phyloP scores from a whole-genome alignment of 2,888 invertebrate genomes.

The Hirtodrosophila confusa region DNA sequence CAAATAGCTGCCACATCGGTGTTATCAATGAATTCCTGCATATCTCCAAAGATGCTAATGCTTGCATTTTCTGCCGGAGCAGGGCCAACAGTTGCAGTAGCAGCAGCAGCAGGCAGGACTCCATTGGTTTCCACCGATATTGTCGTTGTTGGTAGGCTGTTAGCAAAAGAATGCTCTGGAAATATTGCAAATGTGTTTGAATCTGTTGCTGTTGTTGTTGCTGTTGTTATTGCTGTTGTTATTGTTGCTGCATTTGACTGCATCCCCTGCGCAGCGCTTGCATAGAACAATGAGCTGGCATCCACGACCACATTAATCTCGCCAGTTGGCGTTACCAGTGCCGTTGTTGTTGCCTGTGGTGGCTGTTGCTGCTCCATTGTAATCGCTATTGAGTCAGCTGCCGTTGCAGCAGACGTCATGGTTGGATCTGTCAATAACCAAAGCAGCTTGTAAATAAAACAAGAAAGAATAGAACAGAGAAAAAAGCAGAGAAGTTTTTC shows the following conservation, averaged over 20 bases:
- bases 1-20: conserved; percentile 67
- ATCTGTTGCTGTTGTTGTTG: conserved; percentile 2
- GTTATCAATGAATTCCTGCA: conserved; percentile 69
- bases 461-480: background rate
- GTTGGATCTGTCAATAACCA: conserved; percentile 47
- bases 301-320: conserved; percentile 63
- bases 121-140: conserved; percentile 5
- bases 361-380: conserved; percentile 2
- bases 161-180: conserved; percentile 35
- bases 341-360: conserved; percentile 33
- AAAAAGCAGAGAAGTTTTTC: too few relatives aligned
- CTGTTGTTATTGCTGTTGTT: conserved; percentile 8
- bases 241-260: background rate
- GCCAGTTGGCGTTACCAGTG: conserved; percentile 36
- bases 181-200: conserved; percentile 41
- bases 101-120: background rate
- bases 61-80: conserved; percentile 20
- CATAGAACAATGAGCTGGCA: conserved; percentile 60
- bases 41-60: conserved; percentile 59
- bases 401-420: background rate
- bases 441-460: conserved; percentile 21
- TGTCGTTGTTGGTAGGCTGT: conserved; percentile 6
- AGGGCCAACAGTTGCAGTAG: background rate
- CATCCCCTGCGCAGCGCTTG: conserved; percentile 11
- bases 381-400: background rate